A percentile compares a stretch with the other conserved stretches of the same genome.
Conservation (phyloP, 2,888 invertebrate genomes). For the Cephus pulcher region DNA sequence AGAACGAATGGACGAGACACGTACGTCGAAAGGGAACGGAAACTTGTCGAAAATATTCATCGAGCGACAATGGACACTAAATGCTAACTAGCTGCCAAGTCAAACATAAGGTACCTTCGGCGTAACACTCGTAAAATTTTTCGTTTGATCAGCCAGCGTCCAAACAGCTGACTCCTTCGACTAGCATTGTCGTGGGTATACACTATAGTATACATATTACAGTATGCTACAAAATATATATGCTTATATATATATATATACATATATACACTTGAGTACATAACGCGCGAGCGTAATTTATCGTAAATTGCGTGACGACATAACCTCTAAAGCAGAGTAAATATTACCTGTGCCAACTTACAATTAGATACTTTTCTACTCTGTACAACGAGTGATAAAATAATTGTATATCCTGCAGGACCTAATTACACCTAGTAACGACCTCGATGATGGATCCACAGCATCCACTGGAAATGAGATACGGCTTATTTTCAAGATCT, state of each 20-base stretch:
- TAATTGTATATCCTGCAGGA: not conserved
- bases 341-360: not conserved
- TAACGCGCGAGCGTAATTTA: not conserved
- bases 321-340: not conserved
- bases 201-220: not conserved
- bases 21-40: constrained; percentile 13
- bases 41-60: constrained; percentile 20
- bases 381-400: not conserved
- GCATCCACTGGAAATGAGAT: not conserved
- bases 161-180: not conserved
- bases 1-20: not conserved
- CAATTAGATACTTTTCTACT: not conserved
- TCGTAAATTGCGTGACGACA: not conserved
- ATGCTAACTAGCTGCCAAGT: constrained; percentile 19
- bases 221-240: not conserved
- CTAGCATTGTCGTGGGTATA: not conserved
- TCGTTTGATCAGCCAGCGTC: not conserved
- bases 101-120: constrained; percentile 4
- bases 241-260: too few relatives aligned
- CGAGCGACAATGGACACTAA: constrained; percentile 21
- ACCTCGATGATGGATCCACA: not conserved
- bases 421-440: not conserved
- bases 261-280: not conserved
- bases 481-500: not conserved
- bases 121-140: not conserved